Base-by-base conservation (phyloP, 2,797 vertebrate species). In the Trachurus trachurus region DNA sequence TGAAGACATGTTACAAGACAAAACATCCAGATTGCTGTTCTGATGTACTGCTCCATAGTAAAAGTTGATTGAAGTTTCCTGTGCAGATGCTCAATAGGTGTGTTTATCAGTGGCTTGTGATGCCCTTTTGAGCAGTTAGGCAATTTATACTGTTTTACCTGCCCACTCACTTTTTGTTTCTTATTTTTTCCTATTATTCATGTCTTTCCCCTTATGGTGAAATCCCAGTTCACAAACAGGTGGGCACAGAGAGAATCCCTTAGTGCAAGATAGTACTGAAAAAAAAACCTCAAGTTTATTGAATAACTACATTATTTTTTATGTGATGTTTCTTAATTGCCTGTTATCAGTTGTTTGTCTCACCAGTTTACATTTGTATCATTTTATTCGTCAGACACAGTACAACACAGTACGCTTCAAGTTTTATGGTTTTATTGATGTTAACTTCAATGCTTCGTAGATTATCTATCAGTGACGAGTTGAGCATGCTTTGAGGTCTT, bases 131-230 rank as follows among this genome's bases (percentile, higher is more conserved):
- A 47, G 29, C 26, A 37, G 13, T 4, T 8, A 1, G 5, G 6
- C 1, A 7, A 67, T 89, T 84, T 90, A 88, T 84, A 80, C 12
- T 1, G 26, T 26, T 26, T 26, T 26, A 26, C 26, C 26, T 26
- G 26, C 26, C 26, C 26, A 26, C 26, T 1, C 26, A 26, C 26
- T 26, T 26, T 26, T 26, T 26, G 31, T 62, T 59, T 44, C 17
- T 66, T 47, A 6, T 21, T 64, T 79, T 84, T 92, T 88, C 85
- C 87, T 81, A 69, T 88, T 89, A 59, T 76, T 90, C 88, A 93
- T 78, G 16, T 0, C 13, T 70, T 81, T 88, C 66, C 73, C 75
- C 68, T 60, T 21, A 42, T 64, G 83, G 81, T 81, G 58, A 92
- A 90, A 85, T 44, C 85, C 85, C 82, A 53, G 26, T 13, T 10